phyloP scores from a whole-genome alignment of 1,140 invertebrate species.

The Drosophila equinoxialis region DNA sequence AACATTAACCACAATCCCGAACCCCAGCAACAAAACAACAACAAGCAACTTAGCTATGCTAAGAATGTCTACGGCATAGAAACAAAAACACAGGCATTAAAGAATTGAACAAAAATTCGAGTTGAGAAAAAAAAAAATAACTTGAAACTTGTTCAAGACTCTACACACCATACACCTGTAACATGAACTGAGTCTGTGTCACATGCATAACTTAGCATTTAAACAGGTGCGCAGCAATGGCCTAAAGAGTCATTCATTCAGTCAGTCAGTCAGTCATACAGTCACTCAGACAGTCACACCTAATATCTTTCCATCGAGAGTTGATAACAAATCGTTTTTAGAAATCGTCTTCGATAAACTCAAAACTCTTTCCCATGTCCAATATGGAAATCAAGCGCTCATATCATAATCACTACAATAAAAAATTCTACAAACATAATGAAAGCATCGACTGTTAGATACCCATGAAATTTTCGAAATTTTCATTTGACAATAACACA shows the following conservation, averaged over 20 bases:
- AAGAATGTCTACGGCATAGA: slow-evolving; percentile 40
- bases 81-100: background rate
- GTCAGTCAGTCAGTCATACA: background rate
- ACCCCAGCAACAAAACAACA: background rate
- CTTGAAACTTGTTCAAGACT: slow-evolving; percentile 24
- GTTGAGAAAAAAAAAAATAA: background rate
- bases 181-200: slow-evolving; percentile 16
- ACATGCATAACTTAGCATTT: slow-evolving; percentile 50
- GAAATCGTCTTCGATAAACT: slow-evolving; percentile 37
- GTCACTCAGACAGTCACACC: slow-evolving; percentile 2
- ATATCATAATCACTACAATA: background rate
- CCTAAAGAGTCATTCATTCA: background rate
- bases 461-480: background rate
- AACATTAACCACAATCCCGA: background rate
- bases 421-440: background rate
- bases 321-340: slow-evolving; percentile 53
- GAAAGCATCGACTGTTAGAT: background rate
- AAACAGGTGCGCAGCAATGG: slow-evolving; percentile 30
- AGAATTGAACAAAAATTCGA: background rate
- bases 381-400: slow-evolving; percentile 17
- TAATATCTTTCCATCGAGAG: background rate
- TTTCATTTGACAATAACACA: too few species aligned
- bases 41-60: slow-evolving; percentile 32
- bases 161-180: slow-evolving; percentile 12
- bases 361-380: background rate